phyloP scores from a whole-genome alignment of 2,888 invertebrate species.

The Achlya flavicornis region DNA sequence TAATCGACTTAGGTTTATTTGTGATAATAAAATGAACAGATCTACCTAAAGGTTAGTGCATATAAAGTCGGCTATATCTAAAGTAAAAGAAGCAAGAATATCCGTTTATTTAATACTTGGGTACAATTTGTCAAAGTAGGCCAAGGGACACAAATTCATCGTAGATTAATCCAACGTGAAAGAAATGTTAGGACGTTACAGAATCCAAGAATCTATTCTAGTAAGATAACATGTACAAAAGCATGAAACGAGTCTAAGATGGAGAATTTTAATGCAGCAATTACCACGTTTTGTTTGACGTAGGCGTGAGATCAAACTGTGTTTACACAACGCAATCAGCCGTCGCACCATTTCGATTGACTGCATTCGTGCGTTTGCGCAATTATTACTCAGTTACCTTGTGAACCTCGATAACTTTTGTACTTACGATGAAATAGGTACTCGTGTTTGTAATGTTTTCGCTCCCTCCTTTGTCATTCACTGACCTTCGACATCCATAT shows the following conservation, averaged over 20 bases:
- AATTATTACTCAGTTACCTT: conserved; percentile 11
- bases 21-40: background rate
- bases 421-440: conserved; percentile 1
- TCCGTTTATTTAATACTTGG: background rate
- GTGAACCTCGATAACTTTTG: conserved; percentile 9
- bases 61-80: background rate
- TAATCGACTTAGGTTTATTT: background rate
- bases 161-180: no score
- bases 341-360: conserved; percentile 43
- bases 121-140: background rate
- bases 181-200: no score
- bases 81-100: background rate
- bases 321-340: conserved; percentile 46
- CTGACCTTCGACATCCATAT: conserved; percentile 6
- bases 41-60: no score
- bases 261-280: conserved; percentile 26
- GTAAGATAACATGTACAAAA: conserved; percentile 6
- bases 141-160: background rate
- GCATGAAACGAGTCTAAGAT: background rate
- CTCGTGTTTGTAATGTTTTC: conserved; percentile 2
- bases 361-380: conserved; percentile 11
- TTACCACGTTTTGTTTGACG: conserved; percentile 43
- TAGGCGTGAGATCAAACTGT: conserved; percentile 51
- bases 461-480: conserved; percentile 2
- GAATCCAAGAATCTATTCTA: background rate